These are phyloP conservation scores for Pocillopora damicornis DNA, from an alignment of 64 coral and sea anemone genomes.

Conservation along the genomic window DNA sequence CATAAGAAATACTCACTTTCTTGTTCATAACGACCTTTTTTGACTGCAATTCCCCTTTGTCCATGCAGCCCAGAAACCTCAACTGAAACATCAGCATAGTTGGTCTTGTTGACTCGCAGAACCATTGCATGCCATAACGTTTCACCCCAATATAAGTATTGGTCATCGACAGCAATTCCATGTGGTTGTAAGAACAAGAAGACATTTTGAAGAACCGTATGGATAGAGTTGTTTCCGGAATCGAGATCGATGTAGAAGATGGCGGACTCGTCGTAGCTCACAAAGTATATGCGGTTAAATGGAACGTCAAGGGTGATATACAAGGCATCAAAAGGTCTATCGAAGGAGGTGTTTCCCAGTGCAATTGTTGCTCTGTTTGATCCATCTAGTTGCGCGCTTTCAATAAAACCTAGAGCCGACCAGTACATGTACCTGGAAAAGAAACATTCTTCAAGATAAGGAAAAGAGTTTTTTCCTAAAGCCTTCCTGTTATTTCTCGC, in stretches of 20 bases:
- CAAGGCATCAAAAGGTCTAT: neutral
- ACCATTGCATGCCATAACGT: neutral
- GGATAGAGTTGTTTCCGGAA: neutral
- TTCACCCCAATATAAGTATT: slow-evolving; percentile 21
- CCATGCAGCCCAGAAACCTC: neutral
- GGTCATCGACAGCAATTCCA: slow-evolving; percentile 11
- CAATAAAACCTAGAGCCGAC: neutral
- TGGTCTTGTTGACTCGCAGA: neutral
- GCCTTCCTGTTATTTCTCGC: neutral
- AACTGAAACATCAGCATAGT: neutral
- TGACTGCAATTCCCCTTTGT: slow-evolving; percentile 1
- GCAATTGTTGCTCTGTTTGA: neutral
- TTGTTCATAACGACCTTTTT: neutral
- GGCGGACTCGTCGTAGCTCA: neutral
- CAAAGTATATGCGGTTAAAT: slow-evolving; percentile 39
- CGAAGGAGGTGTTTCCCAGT: neutral
- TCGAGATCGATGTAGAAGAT: neutral
- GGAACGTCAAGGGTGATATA: slow-evolving; percentile 22
- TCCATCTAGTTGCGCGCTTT: slow-evolving; percentile 35
- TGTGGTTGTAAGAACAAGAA: neutral
- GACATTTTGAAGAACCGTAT: neutral
- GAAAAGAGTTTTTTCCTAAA: neutral
- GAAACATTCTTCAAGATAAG: neutral
- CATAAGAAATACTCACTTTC: neutral
- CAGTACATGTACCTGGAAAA: slow-evolving; percentile 7